These are phyloP conservation scores for Regulus satrapa DNA, from an alignment of 2,113 vertebrate species.

Conservation along the genomic window DNA sequence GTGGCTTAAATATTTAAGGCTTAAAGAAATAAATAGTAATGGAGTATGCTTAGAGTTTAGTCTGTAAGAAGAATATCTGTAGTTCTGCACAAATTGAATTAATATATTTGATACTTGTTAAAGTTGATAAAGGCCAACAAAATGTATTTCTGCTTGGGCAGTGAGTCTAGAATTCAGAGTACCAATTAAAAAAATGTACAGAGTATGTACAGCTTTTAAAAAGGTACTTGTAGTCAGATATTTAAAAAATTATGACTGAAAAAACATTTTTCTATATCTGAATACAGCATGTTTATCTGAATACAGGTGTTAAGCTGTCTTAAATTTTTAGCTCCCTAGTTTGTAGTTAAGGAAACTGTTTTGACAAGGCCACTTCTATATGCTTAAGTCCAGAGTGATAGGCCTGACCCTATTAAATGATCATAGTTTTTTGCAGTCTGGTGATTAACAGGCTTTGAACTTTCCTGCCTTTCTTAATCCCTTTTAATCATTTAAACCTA, in stretches of 20 bases:
- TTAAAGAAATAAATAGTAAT: background rate
- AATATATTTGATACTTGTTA: background rate
- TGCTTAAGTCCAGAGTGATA: conserved; percentile 2
- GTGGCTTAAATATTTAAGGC: background rate
- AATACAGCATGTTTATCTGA: background rate
- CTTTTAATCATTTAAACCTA: conserved; percentile 72
- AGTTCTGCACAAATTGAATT: background rate
- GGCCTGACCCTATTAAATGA: conserved; percentile 21
- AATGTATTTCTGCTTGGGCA: background rate
- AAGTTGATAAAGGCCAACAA: background rate
- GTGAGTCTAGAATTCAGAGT: background rate
- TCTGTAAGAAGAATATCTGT: background rate
- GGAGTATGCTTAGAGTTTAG: background rate
- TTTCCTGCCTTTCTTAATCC: conserved; percentile 62
- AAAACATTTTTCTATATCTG: background rate
- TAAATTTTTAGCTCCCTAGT: background rate
- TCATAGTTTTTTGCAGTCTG: background rate
- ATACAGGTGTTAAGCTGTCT: background rate
- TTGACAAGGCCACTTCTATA: background rate
- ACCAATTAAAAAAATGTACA: accelerated
- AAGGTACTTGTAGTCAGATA: background rate
- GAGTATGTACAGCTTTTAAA: background rate
- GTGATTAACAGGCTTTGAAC: conserved; percentile 51
- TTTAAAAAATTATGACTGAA: background rate
- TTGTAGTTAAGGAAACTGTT: background rate